phyloP scores from a whole-genome alignment of 2,113 vertebrate species.

The Grallaria varia region DNA sequence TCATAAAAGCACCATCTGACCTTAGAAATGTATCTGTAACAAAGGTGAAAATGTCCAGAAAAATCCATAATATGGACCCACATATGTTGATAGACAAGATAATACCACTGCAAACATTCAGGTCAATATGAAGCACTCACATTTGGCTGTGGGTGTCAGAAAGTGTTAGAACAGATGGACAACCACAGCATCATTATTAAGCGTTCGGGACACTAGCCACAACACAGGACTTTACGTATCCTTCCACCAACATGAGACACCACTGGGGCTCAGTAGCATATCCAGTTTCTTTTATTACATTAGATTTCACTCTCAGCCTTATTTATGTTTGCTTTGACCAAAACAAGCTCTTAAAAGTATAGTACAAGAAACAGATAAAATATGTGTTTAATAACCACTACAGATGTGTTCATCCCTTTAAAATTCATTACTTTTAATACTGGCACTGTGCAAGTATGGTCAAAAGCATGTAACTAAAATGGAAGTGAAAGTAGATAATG shows the following conservation, averaged over 20 bases:
- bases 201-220: conserved; percentile 33
- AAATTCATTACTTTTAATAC: background rate
- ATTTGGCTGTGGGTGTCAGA: conserved; percentile 40
- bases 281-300: background rate
- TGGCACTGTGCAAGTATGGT: background rate
- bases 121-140: conserved; percentile 28
- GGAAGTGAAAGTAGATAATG: background rate
- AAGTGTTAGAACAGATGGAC: conserved; percentile 48
- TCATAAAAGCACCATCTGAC: background rate
- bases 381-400: background rate
- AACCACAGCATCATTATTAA: conserved; percentile 30
- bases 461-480: background rate
- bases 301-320: background rate
- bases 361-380: background rate
- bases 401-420: background rate
- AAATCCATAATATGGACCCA: conserved; percentile 5
- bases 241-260: background rate
- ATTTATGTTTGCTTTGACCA: background rate
- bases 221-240: background rate
- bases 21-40: background rate
- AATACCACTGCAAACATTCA: background rate
- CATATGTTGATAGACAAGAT: background rate
- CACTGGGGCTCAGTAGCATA: background rate
- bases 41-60: background rate
- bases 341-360: background rate